Conservation (phyloP, 2,888 invertebrate genomes). For the Fragum fragum region DNA sequence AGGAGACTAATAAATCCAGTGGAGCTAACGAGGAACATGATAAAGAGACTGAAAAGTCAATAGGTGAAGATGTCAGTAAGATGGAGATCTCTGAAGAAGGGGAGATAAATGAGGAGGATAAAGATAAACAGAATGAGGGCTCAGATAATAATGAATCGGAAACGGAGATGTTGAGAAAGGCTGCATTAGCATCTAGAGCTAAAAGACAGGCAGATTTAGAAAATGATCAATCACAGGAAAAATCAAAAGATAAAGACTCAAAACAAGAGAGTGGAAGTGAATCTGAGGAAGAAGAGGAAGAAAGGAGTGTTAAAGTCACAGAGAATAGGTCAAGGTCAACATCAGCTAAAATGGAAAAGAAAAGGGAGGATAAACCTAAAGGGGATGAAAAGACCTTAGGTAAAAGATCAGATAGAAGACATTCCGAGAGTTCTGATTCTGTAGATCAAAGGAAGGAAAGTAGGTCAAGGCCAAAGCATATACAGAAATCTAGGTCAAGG, state of each 20-base stretch:
- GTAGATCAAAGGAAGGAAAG: background rate
- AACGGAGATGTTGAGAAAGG: slow-evolving; percentile 58
- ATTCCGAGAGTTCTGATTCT: slow-evolving; percentile 5
- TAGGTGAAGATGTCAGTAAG: background rate
- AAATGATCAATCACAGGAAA: background rate
- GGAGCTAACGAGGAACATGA: background rate
- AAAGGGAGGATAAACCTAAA: background rate
- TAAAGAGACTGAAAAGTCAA: background rate
- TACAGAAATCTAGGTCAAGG: slow-evolving; percentile 31
- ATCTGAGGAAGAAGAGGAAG: background rate
- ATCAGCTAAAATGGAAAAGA: slow-evolving; percentile 2
- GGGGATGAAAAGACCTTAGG: background rate
- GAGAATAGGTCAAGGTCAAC: slow-evolving; percentile 11
- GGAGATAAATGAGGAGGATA: slow-evolving; percentile 47
- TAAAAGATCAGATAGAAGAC: background rate
- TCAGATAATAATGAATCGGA: slow-evolving; percentile 59
- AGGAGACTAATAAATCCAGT: background rate
- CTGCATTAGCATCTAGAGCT: slow-evolving; percentile 42
- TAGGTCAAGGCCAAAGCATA: background rate
- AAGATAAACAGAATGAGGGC: slow-evolving; percentile 24
- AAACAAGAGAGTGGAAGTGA: slow-evolving; percentile 3
- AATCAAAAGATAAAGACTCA: background rate
- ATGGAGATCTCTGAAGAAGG: slow-evolving; percentile 41
- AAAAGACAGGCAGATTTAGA: slow-evolving; percentile 2
- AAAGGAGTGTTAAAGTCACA: background rate